phyloP scores from a whole-genome alignment of 2,888 invertebrate genomes.

The Lycophotia porphyrea region DNA sequence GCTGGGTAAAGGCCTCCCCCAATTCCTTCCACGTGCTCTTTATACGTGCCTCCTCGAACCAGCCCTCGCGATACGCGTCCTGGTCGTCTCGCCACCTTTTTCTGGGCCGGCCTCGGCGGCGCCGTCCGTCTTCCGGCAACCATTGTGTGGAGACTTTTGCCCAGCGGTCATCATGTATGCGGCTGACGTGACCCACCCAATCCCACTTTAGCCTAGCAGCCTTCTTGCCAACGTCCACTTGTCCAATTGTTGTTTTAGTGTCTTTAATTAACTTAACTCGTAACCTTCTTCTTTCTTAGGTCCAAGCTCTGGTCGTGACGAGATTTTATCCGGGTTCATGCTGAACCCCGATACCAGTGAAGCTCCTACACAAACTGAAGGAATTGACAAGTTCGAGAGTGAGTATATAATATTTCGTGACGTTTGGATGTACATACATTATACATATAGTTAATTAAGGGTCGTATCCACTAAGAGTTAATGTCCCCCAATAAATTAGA shows the following conservation, averaged over 20 bases:
- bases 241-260: neutral
- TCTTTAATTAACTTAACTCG: neutral
- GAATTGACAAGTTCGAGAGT: constrained; percentile 8
- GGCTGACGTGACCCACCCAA: too few species aligned
- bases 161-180: too few species aligned
- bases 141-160: too few species aligned
- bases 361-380: constrained; percentile 32
- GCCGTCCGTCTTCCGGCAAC: too few species aligned
- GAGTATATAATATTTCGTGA: neutral
- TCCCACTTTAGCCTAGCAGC: too few species aligned
- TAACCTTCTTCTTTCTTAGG: neutral
- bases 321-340: neutral
- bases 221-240: too few species aligned
- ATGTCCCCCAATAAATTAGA: neutral
- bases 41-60: too few species aligned
- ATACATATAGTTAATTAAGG: neutral
- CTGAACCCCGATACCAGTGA: neutral
- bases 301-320: neutral
- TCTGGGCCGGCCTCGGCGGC: too few species aligned
- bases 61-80: too few species aligned
- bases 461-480: neutral
- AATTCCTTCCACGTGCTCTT: too few species aligned
- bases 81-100: too few species aligned
- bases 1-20: too few species aligned
- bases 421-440: neutral